These are phyloP conservation scores for Parapristionchus giblindavisi DNA, from an alignment of 2,888 invertebrate species.

Conservation along the genomic window DNA sequence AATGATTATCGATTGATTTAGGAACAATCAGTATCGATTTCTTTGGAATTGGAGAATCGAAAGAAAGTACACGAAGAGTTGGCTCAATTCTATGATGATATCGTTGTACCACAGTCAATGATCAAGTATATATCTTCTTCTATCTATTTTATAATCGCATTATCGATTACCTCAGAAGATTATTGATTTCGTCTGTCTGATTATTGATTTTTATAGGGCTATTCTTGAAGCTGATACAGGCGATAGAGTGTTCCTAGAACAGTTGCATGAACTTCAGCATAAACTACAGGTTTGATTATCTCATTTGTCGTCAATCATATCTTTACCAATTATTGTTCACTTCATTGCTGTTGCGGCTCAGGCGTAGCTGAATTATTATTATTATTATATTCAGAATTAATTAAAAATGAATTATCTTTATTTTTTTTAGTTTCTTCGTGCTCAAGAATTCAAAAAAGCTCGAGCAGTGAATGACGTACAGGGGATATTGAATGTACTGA, in stretches of 20 bases:
- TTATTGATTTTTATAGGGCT: constrained; percentile 75
- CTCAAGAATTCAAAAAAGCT: constrained; percentile 79
- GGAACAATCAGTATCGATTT: constrained; percentile 93
- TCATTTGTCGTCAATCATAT: not conserved
- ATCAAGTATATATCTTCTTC: constrained; percentile 77
- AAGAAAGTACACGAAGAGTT: constrained; percentile 91
- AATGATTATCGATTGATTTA: no score
- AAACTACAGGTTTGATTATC: constrained; percentile 78
- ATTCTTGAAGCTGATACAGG: constrained; percentile 91
- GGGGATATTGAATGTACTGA: constrained; percentile 91
- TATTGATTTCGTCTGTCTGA: no score
- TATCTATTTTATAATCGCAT: not conserved
- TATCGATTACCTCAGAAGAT: not conserved
- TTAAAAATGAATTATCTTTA: no score
- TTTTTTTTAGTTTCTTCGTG: constrained; percentile 42
- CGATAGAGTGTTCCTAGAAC: constrained; percentile 89
- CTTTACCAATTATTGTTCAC: no score
- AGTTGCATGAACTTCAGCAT: constrained; percentile 90
- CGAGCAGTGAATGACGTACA: constrained; percentile 82
- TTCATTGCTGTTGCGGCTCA: no score
- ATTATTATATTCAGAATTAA: no score
- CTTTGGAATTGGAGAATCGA: constrained; percentile 91
- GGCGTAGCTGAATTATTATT: no score
- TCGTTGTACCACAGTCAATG: constrained; percentile 92
- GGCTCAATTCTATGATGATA: constrained; percentile 96